Conservation (phyloP, 2,888 invertebrate species). For the Tetragonula carbonaria region DNA sequence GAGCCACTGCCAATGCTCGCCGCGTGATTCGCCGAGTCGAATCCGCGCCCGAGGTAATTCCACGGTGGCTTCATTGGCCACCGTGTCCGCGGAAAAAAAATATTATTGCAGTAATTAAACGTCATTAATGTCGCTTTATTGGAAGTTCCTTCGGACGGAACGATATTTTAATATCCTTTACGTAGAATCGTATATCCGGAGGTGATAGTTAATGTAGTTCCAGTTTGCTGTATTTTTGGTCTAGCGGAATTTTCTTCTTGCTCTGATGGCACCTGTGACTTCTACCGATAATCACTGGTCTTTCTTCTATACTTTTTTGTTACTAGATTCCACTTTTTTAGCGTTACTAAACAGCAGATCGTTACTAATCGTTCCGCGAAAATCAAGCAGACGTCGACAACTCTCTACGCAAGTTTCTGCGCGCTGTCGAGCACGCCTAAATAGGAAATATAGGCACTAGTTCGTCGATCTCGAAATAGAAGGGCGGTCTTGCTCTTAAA, state of each 20-base stretch:
- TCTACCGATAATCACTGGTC: neutral
- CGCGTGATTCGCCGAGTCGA: neutral
- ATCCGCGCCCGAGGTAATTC: neutral
- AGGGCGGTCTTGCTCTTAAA: conserved; percentile 14
- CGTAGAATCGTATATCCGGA: neutral
- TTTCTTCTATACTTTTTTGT: neutral
- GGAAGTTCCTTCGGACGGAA: neutral
- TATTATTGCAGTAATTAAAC: conserved; percentile 40
- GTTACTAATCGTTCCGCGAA: neutral
- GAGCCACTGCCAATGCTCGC: conserved; percentile 4
- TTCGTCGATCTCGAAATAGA: neutral
- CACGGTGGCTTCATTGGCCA: neutral
- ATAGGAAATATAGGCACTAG: neutral
- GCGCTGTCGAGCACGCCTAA: neutral
- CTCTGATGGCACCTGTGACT: too few relatives aligned
- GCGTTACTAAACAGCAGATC: too few relatives aligned
- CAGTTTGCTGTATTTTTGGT: conserved; percentile 5
- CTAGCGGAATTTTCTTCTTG: neutral
- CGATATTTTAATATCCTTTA: neutral
- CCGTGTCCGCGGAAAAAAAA: neutral
- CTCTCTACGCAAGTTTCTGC: neutral
- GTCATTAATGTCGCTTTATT: conserved; percentile 34
- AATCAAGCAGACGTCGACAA: too few relatives aligned
- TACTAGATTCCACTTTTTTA: neutral
- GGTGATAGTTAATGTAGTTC: neutral